Base-by-base conservation (phyloP, 23 tunicate genomes). In the Styela plicata region DNA sequence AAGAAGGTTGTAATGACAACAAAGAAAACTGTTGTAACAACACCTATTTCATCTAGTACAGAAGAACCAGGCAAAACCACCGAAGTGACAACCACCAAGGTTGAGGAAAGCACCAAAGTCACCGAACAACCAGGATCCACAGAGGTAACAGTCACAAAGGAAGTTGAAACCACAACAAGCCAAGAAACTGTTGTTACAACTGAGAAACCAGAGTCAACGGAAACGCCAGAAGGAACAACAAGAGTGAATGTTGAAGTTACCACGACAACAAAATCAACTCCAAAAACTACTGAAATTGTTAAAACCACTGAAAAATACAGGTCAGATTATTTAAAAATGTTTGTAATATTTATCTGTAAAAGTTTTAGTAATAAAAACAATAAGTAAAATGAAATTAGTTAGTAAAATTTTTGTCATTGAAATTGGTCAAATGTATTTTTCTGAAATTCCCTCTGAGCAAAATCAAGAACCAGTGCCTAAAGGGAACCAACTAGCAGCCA, bases 91-190 rank as follows among this genome's bases (percentile, higher is more conserved):
- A 63, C 85, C 13, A 61, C 86, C 31, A 68, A 70, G 32, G 84
- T 74, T 22, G 69, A 57, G 69, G 68, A 71, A 62, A 64, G 70
- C 1, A 86, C 97, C 2, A 88, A 92, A 66, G 31, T 33, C 1
- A 36, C 69, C 10, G 82, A 70, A 27, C 20, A 24, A 19, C 97
- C 90, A 28, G 85, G 81, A 36, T 80, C 89, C 3, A 86, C 71
- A 27, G 74, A 79, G 83, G 70, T 80, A 7, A 23, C 86, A 5
- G 29, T 80, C 10, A 26, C 83, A 23, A 80, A 68, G 37, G 53
- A 69, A 20, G 77, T 82, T 7, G 80, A 93, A 26, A 93, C 98
- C 27, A 81, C 89, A 64, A 88, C 80, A 1, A 68, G 83, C 30
- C 86, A 85, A 24, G 87, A 63, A 73, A 35, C 35, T 31, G 82